A percentile compares a stretch with the other conserved stretches of the same genome.
These are phyloP conservation scores for Agrypnia vestita DNA, from an alignment of 1,140 invertebrate genomes.

Conservation along the genomic window DNA sequence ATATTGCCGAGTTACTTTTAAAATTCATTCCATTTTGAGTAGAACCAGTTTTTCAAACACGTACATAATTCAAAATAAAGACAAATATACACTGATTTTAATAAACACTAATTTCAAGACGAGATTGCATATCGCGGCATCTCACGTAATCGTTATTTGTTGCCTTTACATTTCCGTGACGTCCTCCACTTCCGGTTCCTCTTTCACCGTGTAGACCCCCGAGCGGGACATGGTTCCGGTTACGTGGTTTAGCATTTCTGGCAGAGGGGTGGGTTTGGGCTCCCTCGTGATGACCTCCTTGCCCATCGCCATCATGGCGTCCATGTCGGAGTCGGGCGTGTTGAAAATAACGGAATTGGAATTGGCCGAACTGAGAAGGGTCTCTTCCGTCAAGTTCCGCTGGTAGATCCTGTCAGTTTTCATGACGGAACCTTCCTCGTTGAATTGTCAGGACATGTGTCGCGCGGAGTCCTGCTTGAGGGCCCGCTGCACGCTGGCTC, in stretches of 20 bases:
- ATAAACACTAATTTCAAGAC: no score
- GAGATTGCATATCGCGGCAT: no score
- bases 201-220: slow-evolving; percentile 58
- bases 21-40: no score
- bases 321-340: slow-evolving; percentile 53
- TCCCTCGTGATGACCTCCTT: slow-evolving; percentile 52
- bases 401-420: slow-evolving; percentile 64
- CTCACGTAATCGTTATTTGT: neutral
- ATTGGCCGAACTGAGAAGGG: slow-evolving; percentile 63
- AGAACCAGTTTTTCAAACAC: no score
- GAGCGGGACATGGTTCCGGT: slow-evolving; percentile 54
- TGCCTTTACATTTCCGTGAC: slow-evolving; percentile 58
- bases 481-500: slow-evolving; percentile 67
- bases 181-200: slow-evolving; percentile 59
- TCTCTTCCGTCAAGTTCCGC: slow-evolving; percentile 69
- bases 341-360: slow-evolving; percentile 54
- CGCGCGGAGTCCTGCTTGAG: slow-evolving; percentile 66
- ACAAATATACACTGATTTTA: no score
- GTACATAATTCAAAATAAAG: no score
- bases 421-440: slow-evolving; percentile 67
- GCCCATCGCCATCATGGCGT: slow-evolving; percentile 41
- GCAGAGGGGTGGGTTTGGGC: slow-evolving; percentile 52
- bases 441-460: slow-evolving; percentile 58
- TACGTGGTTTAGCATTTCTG: slow-evolving; percentile 60
- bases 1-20: no score